Base-by-base conservation (phyloP, 1,140 invertebrate species). In the Scaptomyza graminum region DNA sequence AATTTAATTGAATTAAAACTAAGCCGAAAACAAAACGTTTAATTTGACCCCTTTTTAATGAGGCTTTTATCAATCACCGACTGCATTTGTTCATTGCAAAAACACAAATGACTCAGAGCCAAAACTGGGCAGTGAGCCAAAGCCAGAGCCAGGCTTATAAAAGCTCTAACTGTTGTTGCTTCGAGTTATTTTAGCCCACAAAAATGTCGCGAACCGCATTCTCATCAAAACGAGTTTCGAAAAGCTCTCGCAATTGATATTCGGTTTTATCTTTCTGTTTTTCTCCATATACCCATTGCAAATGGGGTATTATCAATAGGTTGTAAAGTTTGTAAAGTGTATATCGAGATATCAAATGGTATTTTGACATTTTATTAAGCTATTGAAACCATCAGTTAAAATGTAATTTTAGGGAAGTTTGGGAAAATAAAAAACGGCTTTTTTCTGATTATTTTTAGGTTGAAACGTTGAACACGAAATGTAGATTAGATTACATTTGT, bases 191-290 rank as follows among this genome's bases (percentile, higher is more conserved):
- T 85, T 41, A 84, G 68, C 67, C 50, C 74, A 68, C 62, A 85
- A 77, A 84, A 68, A 80, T 80, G 76, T 85, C 81, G 73, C 68
- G 56, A 59, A 46, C 22, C 57, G 69, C 60, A 63, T 51, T 63
- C 75, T 75, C 41, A 65, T 75, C 41, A 65, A 83, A 83, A 83
- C 80, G 46, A 79, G 80, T 83, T 83, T 83, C 66, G 37, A 41
- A 41, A 41, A 41, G 37, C 37, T 55, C 51, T 44, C 49, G 52
- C 47, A 60, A 54, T 47, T 60, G 47, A 52, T 46, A 65, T 52
- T 37, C 43, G 54, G 12, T 28, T 59, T 37, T 56, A 37, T 12
- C 41, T 22, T n/a, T n/a, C n/a, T n/a, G n/a, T n/a, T 57, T 34
- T 9, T 34, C 2, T 34, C 28, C 28, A 5, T 31, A 65, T 47